Evolutionary conservation across 2,888 invertebrate genomes (phyloP).

Genomic region (Ophioninae sp.): DNA sequence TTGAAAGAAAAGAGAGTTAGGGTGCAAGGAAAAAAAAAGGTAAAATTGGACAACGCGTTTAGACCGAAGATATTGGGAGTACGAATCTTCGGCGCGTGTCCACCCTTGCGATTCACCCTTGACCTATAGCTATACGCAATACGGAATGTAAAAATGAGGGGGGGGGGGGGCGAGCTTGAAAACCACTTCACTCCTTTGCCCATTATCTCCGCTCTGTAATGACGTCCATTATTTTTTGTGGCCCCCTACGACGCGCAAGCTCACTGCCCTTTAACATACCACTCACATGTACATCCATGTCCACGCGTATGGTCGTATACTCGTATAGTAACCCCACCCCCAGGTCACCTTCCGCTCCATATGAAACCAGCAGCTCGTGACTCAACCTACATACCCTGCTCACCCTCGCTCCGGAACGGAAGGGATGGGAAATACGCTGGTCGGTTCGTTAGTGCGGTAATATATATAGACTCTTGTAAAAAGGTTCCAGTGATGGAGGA

Average conservation of each 20-base stretch:
- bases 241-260: conserved; percentile 57
- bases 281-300: conserved; percentile 1
- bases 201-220: conserved; percentile 75
- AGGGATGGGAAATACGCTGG: conserved; percentile 32
- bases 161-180: conserved; percentile 23
- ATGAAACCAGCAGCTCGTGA: conserved; percentile 30
- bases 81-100: conserved; percentile 43
- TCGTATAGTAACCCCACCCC: not conserved
- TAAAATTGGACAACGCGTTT: conserved; percentile 16
- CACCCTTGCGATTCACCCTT: conserved; percentile 32
- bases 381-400: conserved; percentile 41
- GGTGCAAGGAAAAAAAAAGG: conserved; percentile 48
- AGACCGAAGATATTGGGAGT: conserved; percentile 30
- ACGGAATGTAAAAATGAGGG: conserved; percentile 4
- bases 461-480: conserved; percentile 37
- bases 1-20: not conserved
- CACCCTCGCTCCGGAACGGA: conserved; percentile 29
- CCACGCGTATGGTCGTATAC: not conserved
- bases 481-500: conserved; percentile 19
- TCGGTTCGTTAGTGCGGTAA: conserved; percentile 57
- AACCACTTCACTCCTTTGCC: conserved; percentile 63
- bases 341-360: conserved; percentile 11
- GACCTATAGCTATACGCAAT: not conserved
- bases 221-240: conserved; percentile 76
- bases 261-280: conserved; percentile 40